Conservation (phyloP, 2,888 invertebrate species). For the Pristionchus arcanus region DNA sequence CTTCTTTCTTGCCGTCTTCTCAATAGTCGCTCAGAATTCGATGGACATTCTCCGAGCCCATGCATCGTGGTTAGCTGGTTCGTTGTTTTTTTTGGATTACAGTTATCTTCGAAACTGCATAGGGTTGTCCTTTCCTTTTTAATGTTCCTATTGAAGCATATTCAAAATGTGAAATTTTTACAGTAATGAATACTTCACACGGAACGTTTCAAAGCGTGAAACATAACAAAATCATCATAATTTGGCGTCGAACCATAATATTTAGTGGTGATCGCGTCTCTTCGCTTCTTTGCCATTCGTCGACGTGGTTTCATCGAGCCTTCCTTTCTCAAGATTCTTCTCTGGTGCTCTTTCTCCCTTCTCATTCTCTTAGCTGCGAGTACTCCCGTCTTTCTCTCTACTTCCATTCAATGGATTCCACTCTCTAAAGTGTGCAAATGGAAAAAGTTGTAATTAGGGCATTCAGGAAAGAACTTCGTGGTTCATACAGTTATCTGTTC, state of each 20-base stretch:
- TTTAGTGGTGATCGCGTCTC: constrained; percentile 9
- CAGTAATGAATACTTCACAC: background rate
- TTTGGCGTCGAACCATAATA: background rate
- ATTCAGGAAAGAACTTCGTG: background rate
- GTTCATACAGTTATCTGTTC: constrained; percentile 1
- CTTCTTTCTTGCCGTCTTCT: background rate
- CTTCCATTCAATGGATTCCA: constrained; percentile 19
- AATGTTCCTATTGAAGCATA: background rate
- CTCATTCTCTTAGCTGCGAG: background rate
- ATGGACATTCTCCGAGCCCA: constrained; percentile 23
- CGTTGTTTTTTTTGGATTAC: background rate
- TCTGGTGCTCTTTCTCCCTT: background rate
- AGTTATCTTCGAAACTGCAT: background rate
- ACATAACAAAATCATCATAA: too few species aligned
- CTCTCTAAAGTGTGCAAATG: background rate
- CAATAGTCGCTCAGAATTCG: background rate
- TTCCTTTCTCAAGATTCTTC: background rate
- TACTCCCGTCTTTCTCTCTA: constrained; percentile 21
- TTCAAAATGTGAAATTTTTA: background rate
- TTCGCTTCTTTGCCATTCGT: constrained; percentile 15
- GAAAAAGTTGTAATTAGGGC: too few species aligned
- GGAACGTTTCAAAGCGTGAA: too few species aligned
- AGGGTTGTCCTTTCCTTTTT: background rate
- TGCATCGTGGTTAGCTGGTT: background rate
- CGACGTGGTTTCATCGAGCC: background rate